Base-by-base conservation (phyloP, 92 coral and sea anemone genomes). In the Desmophyllum pertusum region DNA sequence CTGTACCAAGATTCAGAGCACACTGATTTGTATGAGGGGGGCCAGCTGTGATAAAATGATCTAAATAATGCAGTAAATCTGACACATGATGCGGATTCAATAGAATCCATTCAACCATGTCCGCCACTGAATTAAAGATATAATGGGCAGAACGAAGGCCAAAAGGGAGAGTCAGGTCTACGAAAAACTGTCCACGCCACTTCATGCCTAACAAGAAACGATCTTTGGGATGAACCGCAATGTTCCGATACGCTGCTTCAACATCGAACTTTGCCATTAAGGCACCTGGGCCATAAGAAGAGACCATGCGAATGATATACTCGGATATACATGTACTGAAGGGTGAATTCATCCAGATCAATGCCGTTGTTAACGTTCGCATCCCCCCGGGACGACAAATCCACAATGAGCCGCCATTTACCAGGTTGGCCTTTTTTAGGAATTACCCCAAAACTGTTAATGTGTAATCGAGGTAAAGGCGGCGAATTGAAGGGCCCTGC, bases 111-210 rank as follows among this genome's bases (percentile, higher is more conserved):
- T 90, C 73, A 23, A 83, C 88, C 76, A 76, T 40, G 0, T 79
- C 25, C 0, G 91, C 88, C 0, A 83, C 41, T 0, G 88, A 73
- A 71, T 90, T 80, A 51, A 90, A 87, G 41, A 90, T 90, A 57
- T 42, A 91, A 0, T 85, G 91, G 68, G 93, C 93, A 0, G 91
- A 87, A 42, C 88, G 41, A 3, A 88, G 85, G 14, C 85, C 85
- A 37, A 88, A 88, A 0, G 88, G 88, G 10, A 87, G 74, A 15
- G 83, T 89, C 4, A 87, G 10, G 81, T 91, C 90, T 1, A 80
- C 86, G 21, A 39, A 91, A 46, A 72, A 84, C 3, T 76, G 45
- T 0, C 74, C 81, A 3, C 51, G 83, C 94, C 91, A 87, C 29
- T 71, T 50, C 89, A 87, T 78, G 33, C 89, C 83, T 2, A 90